Evolutionary conservation across 64 coral and sea anemone species (phyloP).

Genomic region (Platygyra sinensis): DNA sequence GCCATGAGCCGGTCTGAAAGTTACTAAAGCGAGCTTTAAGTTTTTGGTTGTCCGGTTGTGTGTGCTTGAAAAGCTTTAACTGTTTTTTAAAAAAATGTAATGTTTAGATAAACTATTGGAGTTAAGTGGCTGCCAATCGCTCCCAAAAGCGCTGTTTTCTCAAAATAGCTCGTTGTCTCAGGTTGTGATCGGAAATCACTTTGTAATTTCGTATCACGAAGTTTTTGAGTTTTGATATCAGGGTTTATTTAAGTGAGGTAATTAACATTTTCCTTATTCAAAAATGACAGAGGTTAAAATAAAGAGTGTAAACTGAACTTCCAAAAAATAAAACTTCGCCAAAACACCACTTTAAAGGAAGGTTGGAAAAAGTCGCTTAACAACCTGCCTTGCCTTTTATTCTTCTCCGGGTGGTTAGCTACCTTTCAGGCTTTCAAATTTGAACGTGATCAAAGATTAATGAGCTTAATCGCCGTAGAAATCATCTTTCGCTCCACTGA

Average conservation of each 20-base stretch:
- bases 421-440: constrained; percentile 43
- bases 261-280: no score
- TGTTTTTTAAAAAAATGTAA: neutral
- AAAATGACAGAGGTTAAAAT: no score
- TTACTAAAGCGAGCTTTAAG: neutral
- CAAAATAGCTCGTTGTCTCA: no score
- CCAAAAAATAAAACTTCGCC: no score
- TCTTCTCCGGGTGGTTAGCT: constrained; percentile 1
- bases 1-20: neutral
- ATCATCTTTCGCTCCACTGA: constrained; percentile 63
- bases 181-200: no score
- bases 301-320: no score
- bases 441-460: constrained; percentile 46
- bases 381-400: constrained; percentile 6
- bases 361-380: neutral
- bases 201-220: no score
- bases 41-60: neutral
- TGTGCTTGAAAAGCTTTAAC: constrained; percentile 1
- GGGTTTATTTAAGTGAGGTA: no score
- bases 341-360: neutral
- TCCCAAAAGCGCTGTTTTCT: neutral
- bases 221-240: no score
- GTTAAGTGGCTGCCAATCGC: neutral
- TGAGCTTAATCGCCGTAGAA: constrained; percentile 48
- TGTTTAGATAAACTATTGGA: neutral